Evolutionary conservation across 2,888 invertebrate species (phyloP).

Genomic region (Mythimna vitellina): DNA sequence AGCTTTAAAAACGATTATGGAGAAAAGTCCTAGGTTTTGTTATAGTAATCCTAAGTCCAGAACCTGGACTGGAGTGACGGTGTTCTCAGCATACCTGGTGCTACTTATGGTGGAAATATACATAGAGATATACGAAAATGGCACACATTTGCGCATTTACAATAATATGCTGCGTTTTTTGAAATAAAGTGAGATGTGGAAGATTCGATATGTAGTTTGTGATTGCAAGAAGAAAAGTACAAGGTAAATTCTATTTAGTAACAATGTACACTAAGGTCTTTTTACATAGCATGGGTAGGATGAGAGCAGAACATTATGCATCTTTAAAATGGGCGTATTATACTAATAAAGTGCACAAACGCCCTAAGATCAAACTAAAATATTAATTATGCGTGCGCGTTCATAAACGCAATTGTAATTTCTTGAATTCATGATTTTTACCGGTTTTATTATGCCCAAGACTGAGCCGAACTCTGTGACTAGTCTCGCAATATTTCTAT

Average conservation of each 20-base stretch:
- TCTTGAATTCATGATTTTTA: too few species aligned
- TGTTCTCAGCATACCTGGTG: constrained; percentile 82
- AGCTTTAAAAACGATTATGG: constrained; percentile 60
- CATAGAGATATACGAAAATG: constrained; percentile 82
- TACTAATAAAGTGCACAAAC: too few species aligned
- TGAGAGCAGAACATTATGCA: too few species aligned
- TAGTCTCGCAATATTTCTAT: too few species aligned
- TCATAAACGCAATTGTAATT: too few species aligned
- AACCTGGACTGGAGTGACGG: constrained; percentile 83
- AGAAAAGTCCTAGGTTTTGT: constrained; percentile 74
- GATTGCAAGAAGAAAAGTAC: neutral
- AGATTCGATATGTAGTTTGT: neutral
- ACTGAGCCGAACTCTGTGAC: too few species aligned
- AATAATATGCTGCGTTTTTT: constrained; percentile 68
- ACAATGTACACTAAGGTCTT: too few species aligned
- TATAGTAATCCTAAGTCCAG: constrained; percentile 77
- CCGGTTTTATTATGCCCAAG: too few species aligned
- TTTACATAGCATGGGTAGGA: too few species aligned
- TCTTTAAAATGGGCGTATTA: too few species aligned
- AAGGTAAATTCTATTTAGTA: neutral
- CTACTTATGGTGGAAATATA: constrained; percentile 83
- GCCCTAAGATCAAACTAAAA: too few species aligned
- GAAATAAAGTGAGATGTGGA: constrained; percentile 6
- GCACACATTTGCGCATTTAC: constrained; percentile 78
- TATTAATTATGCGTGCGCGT: too few species aligned